Evolutionary conservation across 2,797 vertebrate species (phyloP).

Genomic region (Arremon aurantiirostris): DNA sequence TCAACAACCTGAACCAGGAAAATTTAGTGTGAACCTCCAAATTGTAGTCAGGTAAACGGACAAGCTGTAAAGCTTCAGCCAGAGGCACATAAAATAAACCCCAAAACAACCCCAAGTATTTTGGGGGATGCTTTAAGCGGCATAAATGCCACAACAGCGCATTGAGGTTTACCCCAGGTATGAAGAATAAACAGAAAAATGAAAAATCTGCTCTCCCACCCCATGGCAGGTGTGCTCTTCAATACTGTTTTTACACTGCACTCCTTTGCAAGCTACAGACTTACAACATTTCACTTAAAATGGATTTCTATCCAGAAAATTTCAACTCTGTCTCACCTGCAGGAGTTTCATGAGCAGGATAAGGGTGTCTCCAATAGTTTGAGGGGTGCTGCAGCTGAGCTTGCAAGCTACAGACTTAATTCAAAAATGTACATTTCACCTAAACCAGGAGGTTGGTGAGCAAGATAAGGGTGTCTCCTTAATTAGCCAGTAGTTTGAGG

Average conservation of each 20-base stretch:
- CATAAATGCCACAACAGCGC: neutral
- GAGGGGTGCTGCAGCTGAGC: rapidly evolving
- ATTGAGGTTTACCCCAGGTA: neutral
- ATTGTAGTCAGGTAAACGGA: rapidly evolving
- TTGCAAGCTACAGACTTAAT: too few relatives aligned
- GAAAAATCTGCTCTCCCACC: neutral
- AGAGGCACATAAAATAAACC: neutral
- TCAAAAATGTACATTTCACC: too few relatives aligned
- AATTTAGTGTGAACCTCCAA: neutral
- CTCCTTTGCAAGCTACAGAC: too few relatives aligned
- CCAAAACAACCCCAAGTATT: neutral
- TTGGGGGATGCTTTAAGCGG: neutral
- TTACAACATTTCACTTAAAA: too few relatives aligned
- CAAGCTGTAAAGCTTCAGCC: neutral
- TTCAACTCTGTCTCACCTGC: too few relatives aligned
- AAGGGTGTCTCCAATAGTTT: too few relatives aligned
- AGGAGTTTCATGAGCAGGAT: too few relatives aligned
- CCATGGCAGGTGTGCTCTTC: neutral
- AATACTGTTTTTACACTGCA: neutral
- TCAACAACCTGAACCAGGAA: neutral
- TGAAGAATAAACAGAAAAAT: neutral
- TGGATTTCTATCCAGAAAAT: too few relatives aligned
- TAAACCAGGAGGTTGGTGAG: too few relatives aligned
- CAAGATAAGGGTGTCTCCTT: too few relatives aligned
- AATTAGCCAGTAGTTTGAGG: too few relatives aligned